These are phyloP conservation scores for Plestiodon gilberti DNA, from an alignment of 2,113 vertebrate species.

Conservation along the genomic window DNA sequence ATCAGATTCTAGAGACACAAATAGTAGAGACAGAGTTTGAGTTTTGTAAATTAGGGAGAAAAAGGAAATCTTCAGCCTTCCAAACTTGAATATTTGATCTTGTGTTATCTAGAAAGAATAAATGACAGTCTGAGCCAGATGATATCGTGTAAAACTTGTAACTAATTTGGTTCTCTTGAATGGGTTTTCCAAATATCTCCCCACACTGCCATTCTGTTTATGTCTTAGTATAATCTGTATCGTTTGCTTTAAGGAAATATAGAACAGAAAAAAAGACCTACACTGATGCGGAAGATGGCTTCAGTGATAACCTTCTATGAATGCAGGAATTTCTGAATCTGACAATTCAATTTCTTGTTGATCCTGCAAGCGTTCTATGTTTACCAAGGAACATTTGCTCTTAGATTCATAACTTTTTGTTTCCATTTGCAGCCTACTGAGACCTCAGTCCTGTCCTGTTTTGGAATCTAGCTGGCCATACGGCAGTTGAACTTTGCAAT, in stretches of 20 bases:
- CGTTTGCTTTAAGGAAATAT: background rate
- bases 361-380: background rate
- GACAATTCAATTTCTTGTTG: background rate
- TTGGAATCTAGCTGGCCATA: background rate
- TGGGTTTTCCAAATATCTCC: conserved; percentile 34
- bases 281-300: background rate
- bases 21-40: background rate
- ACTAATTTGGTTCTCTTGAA: conserved; percentile 50
- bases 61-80: conserved; percentile 1
- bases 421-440: background rate
- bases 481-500: background rate
- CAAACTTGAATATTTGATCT: conserved; percentile 22
- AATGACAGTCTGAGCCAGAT: conserved; percentile 45
- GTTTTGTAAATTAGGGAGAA: background rate
- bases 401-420: background rate
- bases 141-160: conserved; percentile 36
- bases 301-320: background rate
- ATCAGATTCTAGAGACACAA: conserved; percentile 1
- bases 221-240: background rate
- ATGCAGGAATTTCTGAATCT: background rate
- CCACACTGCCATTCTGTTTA: background rate
- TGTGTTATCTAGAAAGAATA: conserved; percentile 28
- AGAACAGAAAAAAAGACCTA: background rate
- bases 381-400: background rate
- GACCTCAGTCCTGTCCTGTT: too few relatives aligned